These are phyloP conservation scores for Peromyscus aztecus DNA, from an alignment of 2,797 vertebrate genomes.

Conservation along the genomic window DNA sequence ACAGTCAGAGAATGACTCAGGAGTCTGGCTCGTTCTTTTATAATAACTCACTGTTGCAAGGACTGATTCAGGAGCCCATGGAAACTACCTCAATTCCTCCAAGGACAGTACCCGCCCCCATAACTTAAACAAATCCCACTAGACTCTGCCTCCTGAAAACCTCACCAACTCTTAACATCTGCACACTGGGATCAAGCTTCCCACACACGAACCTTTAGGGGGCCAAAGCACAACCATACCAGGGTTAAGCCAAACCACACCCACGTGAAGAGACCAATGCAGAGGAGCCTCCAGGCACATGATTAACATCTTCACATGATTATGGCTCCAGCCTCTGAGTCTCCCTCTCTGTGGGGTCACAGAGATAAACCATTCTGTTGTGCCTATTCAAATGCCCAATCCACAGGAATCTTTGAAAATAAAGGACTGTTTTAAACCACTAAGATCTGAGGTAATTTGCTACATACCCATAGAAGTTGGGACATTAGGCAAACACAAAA, in stretches of 20 bases:
- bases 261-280: not conserved
- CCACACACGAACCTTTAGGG: not conserved
- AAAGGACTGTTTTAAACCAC: not conserved
- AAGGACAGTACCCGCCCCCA: not conserved
- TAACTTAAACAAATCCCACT: not conserved
- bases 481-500: conserved; percentile 47
- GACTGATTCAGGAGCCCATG: not conserved
- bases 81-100: not conserved
- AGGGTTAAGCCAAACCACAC: not conserved
- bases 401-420: not conserved
- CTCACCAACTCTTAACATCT: not conserved
- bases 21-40: not conserved
- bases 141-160: not conserved
- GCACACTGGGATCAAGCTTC: not conserved
- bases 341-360: not conserved
- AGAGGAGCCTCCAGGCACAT: not conserved
- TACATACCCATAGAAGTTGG: not conserved
- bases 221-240: not conserved
- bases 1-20: not conserved
- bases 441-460: not conserved
- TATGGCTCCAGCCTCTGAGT: not conserved
- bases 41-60: not conserved
- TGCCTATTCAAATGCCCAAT: not conserved
- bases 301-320: not conserved
- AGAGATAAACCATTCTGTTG: not conserved